These are phyloP conservation scores for Holacanthella duospinosa DNA, from an alignment of 2,888 invertebrate species.

Conservation along the genomic window DNA sequence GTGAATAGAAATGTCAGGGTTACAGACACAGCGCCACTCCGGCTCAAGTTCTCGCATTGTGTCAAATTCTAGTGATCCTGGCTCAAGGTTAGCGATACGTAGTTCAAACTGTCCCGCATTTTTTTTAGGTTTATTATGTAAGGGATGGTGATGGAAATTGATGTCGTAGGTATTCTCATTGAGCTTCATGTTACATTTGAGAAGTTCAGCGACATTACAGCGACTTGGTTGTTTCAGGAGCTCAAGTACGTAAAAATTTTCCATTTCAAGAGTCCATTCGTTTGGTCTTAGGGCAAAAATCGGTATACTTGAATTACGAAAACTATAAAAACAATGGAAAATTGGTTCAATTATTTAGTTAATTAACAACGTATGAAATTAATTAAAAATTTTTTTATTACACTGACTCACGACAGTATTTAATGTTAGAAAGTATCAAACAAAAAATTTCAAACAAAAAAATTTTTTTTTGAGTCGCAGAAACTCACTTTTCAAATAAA, in stretches of 20 bases:
- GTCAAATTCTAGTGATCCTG: too few relatives aligned
- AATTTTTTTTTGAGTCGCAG: too few relatives aligned
- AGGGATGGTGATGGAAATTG: not conserved
- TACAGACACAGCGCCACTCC: not conserved
- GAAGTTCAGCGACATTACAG: not conserved
- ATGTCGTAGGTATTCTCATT: not conserved
- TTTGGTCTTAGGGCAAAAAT: not conserved
- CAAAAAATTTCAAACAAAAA: too few relatives aligned
- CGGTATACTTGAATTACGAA: too few relatives aligned
- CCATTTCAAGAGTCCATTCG: not conserved
- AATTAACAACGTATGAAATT: too few relatives aligned
- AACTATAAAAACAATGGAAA: too few relatives aligned
- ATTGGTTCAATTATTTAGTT: too few relatives aligned
- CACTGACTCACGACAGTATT: too few relatives aligned
- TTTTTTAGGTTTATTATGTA: not conserved
- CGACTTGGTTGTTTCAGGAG: not conserved
- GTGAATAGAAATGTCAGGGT: not conserved
- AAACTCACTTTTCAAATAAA: too few relatives aligned
- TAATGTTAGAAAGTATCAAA: too few relatives aligned
- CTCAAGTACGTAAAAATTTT: not conserved
- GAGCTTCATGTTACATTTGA: not conserved
- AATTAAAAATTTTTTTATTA: too few relatives aligned
- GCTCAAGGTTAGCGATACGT: not conserved
- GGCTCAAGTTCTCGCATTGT: not conserved
- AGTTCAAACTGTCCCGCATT: not conserved